Conservation (phyloP, 1,140 invertebrate genomes). For the Xylocopa sonorina region DNA sequence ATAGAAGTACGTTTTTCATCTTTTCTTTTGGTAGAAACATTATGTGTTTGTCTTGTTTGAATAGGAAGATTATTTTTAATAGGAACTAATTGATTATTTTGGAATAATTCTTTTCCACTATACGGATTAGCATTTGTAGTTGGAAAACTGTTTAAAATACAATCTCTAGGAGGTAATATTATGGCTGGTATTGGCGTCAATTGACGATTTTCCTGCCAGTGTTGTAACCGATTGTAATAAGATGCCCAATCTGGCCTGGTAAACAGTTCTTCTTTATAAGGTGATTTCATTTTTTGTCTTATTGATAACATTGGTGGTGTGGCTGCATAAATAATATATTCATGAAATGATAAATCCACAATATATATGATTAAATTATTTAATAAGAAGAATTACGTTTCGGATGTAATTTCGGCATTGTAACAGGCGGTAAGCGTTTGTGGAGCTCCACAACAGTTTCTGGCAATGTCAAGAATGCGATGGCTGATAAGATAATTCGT, state of each 20-base stretch:
- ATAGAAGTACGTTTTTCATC: background rate
- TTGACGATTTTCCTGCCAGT: conserved; percentile 62
- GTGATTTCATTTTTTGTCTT: conserved; percentile 56
- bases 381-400: conserved; percentile 69
- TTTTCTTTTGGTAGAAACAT: background rate
- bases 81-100: background rate
- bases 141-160: background rate
- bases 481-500: conserved; percentile 75
- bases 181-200: conserved; percentile 56
- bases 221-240: conserved; percentile 54
- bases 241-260: conserved; percentile 65
- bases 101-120: too few species aligned
- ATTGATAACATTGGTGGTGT: conserved; percentile 9
- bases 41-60: background rate
- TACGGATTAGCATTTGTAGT: background rate
- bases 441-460: conserved; percentile 72
- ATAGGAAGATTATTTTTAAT: background rate
- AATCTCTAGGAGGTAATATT: conserved; percentile 61
- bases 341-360: background rate
- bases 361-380: conserved; percentile 10
- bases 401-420: conserved; percentile 46
- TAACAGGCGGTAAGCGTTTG: conserved; percentile 68
- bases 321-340: conserved; percentile 50
- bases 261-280: conserved; percentile 67
- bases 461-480: conserved; percentile 76